Base-by-base conservation (phyloP, 2,888 invertebrate species). In the Clistopyga incitator region DNA sequence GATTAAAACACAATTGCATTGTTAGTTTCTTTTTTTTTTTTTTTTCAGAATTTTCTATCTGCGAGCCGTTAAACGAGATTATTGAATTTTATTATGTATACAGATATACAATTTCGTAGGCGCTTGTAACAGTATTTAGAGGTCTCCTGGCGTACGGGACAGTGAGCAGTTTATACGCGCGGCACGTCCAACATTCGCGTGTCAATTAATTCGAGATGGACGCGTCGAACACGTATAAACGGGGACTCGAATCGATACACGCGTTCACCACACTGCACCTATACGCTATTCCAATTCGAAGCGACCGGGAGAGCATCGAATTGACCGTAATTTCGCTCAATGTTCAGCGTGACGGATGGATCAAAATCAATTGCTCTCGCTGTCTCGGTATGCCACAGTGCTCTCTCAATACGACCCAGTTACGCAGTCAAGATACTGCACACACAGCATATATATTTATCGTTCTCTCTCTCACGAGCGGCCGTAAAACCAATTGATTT, bases 251-350 rank as follows among this genome's bases (percentile, higher is more conserved):
- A 86, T 85, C 85, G 78, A 82, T 83, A 84, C 79, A 75, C 75
- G 77, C 81, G 38, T 29, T 70, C 76, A 47, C 79, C 42, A 76
- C 20, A 15, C 56, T 42, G 47, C 65, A 68, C 65, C 78, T 76
- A 78, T 79, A 84, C 80, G 81, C 85, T 83, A 88, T 86, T 86
- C 83, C 86, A 85, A 87, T 87, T 86, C 84, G 85, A 86, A 78
- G 68, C 64, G 77, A 85, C 77, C 78, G 81, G 61, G 80, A 79
- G 75, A 85, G 87, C 88, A 88, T 89, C 89, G 90, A 92, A 92
- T 92, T 92, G 92, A 89, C 90, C 91, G 91, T 92, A 92, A 92
- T 92, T 92, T 90, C 89, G 89, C 89, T 92, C 91, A 91, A 91
- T 92, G 92, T 91, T 90, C 89, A 89, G 90, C 90, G 90, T 90